phyloP scores from a whole-genome alignment of 2,113 vertebrate genomes.

The Carassius carassius region DNA sequence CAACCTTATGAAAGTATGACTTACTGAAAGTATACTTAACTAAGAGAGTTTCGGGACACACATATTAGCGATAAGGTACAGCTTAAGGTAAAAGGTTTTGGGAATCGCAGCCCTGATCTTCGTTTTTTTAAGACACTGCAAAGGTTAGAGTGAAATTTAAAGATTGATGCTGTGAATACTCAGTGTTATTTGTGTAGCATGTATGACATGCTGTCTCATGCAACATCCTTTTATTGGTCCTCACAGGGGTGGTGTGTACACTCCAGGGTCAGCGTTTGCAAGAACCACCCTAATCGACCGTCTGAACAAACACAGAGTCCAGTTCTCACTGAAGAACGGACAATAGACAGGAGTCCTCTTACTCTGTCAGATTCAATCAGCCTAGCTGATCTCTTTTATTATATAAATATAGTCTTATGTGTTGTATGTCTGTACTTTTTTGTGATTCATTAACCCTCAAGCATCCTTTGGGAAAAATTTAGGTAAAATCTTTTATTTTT shows the following conservation, averaged over 20 bases:
- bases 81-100: no score
- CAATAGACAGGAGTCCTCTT: slow-evolving; percentile 7
- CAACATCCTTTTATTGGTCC: background rate
- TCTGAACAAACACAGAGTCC: slow-evolving; percentile 80
- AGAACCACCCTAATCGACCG: slow-evolving; percentile 84
- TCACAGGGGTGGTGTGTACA: slow-evolving; percentile 85
- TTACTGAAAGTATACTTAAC: no score
- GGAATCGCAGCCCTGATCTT: no score
- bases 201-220: background rate
- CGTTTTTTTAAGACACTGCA: no score
- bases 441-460: no score
- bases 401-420: background rate
- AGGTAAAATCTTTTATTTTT: no score
- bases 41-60: no score
- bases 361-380: background rate
- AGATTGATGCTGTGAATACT: background rate
- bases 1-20: no score
- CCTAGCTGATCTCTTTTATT: background rate
- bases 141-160: background rate
- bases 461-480: no score
- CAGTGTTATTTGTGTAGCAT: background rate
- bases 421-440: no score
- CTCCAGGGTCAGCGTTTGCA: slow-evolving; percentile 83
- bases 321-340: slow-evolving; percentile 76
- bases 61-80: no score